Conservation (phyloP, 2,888 invertebrate genomes). For the Drosophila flavopinicola region DNA sequence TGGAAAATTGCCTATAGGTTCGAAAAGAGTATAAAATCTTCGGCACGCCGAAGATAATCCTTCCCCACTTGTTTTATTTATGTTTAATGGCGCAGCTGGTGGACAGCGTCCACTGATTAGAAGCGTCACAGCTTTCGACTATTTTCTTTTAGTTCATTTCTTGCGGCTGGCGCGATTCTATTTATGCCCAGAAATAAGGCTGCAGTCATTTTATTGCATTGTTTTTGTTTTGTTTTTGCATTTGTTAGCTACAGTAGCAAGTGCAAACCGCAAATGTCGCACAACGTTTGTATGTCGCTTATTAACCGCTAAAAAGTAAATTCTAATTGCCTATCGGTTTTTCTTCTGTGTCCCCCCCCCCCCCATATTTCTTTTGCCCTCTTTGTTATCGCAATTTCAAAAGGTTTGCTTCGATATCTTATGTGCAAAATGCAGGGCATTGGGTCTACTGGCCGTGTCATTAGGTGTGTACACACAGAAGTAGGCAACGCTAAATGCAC, state of each 20-base stretch:
- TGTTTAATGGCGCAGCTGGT: slow-evolving; percentile 27
- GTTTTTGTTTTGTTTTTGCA: slow-evolving; percentile 3
- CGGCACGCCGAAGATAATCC: no score
- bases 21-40: no score
- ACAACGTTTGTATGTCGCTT: slow-evolving; percentile 5
- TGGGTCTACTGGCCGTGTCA: background rate
- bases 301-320: background rate
- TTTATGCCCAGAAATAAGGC: slow-evolving; percentile 28
- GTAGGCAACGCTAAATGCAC: background rate
- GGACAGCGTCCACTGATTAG: slow-evolving; percentile 30
- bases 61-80: slow-evolving; percentile 22
- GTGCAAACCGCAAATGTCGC: slow-evolving; percentile 5
- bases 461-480: background rate
- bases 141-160: slow-evolving; percentile 24
- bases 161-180: slow-evolving; percentile 25
- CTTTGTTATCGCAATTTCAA: slow-evolving; percentile 1
- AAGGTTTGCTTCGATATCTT: background rate
- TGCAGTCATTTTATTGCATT: slow-evolving; percentile 22
- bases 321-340: slow-evolving; percentile 7
- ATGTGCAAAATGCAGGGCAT: background rate
- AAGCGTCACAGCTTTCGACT: slow-evolving; percentile 24
- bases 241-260: background rate
- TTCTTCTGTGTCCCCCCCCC: no score
- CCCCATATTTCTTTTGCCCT: background rate
- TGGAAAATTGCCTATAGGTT: no score